phyloP scores from a whole-genome alignment of 2,797 vertebrate species.

The Chaunax sp. region DNA sequence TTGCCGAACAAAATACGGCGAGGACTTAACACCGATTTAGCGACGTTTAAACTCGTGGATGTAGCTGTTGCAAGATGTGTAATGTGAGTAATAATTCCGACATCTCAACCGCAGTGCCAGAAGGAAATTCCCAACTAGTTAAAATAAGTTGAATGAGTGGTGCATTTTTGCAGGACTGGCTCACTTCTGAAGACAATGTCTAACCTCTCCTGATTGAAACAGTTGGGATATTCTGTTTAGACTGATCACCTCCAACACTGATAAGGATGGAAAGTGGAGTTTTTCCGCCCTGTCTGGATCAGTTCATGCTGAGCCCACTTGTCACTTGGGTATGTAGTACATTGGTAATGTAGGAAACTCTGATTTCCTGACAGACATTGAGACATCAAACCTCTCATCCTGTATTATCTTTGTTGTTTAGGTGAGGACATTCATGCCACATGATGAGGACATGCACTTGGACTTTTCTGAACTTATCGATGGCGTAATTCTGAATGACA shows the following conservation, averaged over 20 bases:
- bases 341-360: conserved; percentile 8
- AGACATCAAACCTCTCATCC: not conserved
- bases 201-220: not conserved
- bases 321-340: conserved; percentile 97
- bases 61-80: not conserved
- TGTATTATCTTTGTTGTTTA: conserved; percentile 60
- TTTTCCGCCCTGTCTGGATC: conserved; percentile 87
- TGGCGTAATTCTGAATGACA: conserved; percentile 90
- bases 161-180: conserved; percentile 24
- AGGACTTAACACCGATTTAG: no score
- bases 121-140: not conserved
- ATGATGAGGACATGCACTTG: conserved; percentile 84
- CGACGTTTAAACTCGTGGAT: conserved; percentile 14
- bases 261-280: conserved; percentile 88
- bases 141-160: conserved; percentile 20
- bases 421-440: conserved; percentile 91
- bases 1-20: conserved; percentile 50
- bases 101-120: not conserved
- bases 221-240: conserved; percentile 24
- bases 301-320: conserved; percentile 93
- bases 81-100: not conserved
- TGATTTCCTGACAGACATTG: not conserved
- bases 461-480: conserved; percentile 91
- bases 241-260: not conserved
- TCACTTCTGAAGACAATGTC: conserved; percentile 11